Evolutionary conservation across 2,888 invertebrate genomes (phyloP).

Genomic region (Fragum fragum): DNA sequence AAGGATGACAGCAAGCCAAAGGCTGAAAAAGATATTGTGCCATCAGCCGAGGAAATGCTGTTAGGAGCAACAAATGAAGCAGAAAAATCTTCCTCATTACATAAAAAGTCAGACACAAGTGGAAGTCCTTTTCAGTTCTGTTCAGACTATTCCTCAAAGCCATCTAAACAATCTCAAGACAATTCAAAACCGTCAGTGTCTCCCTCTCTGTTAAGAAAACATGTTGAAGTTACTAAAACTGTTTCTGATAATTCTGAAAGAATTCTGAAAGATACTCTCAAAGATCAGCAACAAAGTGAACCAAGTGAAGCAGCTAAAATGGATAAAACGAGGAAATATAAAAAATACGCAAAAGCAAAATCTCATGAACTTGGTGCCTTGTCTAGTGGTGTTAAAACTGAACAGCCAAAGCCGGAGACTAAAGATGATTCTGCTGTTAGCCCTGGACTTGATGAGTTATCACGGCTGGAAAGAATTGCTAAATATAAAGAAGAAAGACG

Average conservation of each 20-base stretch:
- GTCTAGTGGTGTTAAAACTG: constrained; percentile 27
- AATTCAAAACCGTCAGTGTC: constrained; percentile 33
- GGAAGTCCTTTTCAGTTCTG: constrained; percentile 63
- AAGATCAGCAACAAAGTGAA: constrained; percentile 37
- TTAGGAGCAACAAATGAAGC: constrained; percentile 47
- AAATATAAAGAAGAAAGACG: constrained; percentile 92
- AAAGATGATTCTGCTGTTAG: constrained; percentile 54
- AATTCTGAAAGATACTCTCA: constrained; percentile 21
- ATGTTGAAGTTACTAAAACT: constrained; percentile 27
- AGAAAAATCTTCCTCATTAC: constrained; percentile 34
- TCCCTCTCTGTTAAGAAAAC: constrained; percentile 2
- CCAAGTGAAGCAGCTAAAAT: constrained; percentile 22
- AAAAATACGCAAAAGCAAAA: constrained; percentile 64
- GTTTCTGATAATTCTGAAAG: not conserved
- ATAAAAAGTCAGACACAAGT: constrained; percentile 39
- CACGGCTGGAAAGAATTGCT: constrained; percentile 90
- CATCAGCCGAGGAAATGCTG: constrained; percentile 56
- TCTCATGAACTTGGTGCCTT: constrained; percentile 62
- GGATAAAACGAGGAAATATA: constrained; percentile 42
- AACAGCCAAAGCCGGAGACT: constrained; percentile 23
- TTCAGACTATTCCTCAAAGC: constrained; percentile 50
- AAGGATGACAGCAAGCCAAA: constrained; percentile 39
- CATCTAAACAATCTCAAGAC: constrained; percentile 20
- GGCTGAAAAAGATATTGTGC: constrained; percentile 33
- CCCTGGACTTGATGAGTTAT: constrained; percentile 41